These are phyloP conservation scores for Morpho achilles DNA, from an alignment of 2,888 invertebrate genomes.

Conservation along the genomic window DNA sequence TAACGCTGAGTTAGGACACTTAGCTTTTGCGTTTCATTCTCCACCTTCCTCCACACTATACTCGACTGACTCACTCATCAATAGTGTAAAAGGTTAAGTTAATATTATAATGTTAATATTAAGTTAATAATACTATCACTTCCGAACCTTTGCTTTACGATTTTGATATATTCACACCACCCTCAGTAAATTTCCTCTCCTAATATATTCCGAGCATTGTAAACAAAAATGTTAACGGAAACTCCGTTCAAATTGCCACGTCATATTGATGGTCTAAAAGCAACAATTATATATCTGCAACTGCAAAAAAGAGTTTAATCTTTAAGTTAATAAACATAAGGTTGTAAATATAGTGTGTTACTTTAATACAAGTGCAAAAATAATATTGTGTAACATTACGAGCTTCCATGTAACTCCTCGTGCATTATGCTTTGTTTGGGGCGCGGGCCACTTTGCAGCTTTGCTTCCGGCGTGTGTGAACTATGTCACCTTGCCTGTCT, in stretches of 20 bases:
- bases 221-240: slow-evolving; percentile 38
- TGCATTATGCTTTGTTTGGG: slow-evolving; percentile 31
- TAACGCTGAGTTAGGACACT: too few species aligned
- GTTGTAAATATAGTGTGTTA: slow-evolving; percentile 20
- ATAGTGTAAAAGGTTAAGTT: too few species aligned
- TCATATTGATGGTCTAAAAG: slow-evolving; percentile 42
- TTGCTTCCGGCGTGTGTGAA: slow-evolving; percentile 66
- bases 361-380: neutral
- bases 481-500: slow-evolving; percentile 54
- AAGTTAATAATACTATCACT: too few species aligned
- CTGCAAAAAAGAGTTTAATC: neutral
- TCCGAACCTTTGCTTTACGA: too few species aligned
- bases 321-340: slow-evolving; percentile 19
- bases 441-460: slow-evolving; percentile 61
- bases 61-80: too few species aligned
- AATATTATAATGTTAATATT: too few species aligned
- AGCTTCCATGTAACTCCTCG: slow-evolving; percentile 28
- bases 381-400: slow-evolving; percentile 19
- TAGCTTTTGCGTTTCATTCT: too few species aligned
- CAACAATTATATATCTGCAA: slow-evolving; percentile 8
- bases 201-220: slow-evolving; percentile 10
- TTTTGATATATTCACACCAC: too few species aligned
- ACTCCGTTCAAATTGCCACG: slow-evolving; percentile 51
- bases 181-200: neutral
- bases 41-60: too few species aligned